Base-by-base conservation (phyloP, 1,140 invertebrate genomes). In the Aphelinus certus region DNA sequence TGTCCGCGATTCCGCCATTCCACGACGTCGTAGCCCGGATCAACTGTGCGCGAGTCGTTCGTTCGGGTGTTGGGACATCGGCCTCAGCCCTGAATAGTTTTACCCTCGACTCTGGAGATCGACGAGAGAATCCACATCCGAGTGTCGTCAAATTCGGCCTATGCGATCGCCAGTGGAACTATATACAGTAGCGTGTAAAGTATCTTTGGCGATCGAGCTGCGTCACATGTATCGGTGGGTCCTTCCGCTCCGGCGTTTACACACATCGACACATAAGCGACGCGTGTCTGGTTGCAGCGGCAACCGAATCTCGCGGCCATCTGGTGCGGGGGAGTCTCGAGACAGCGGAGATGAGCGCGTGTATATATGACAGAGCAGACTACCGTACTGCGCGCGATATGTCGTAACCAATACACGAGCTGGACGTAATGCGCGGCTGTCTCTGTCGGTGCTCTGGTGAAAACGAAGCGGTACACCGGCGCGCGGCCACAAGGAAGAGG, bases 351-450 rank as follows among this genome's bases (percentile, higher is more conserved):
- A 26, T 26, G 26, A 26, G 26, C 26, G 7, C 47, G 62, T 46
- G 46, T 48, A 26, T 26, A 26, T 10, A 49, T 46, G 46, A 48
- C 47, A 61, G 26, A 26, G 26, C 26, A 26, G 26, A 26, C 26
- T 70, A 48, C 5, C 10, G 53, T 6, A 70, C n/a, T 1, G 3
- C 43, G 45, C 26, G 42, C 1, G 3, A 1, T 3, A 46, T 63
- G 69, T 72, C 70, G 53, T 56, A 72, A 56, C 61, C 51, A 61
- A 64, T 64, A 46, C 43, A 55, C 45, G 9, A 1, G 45, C 53
- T 26, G 26, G 26, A 26, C 26, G 26, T 26, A 26, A 26, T 26
- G 26, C 26, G 26, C 26, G 26, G 26, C 26, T 26, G 65, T 55
- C 49, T 10, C 51, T 71, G 64, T 64, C 70, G 47, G 47, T 46